Evolutionary conservation across 2,888 invertebrate species (phyloP).

Genomic region (Hipparchia semele): DNA sequence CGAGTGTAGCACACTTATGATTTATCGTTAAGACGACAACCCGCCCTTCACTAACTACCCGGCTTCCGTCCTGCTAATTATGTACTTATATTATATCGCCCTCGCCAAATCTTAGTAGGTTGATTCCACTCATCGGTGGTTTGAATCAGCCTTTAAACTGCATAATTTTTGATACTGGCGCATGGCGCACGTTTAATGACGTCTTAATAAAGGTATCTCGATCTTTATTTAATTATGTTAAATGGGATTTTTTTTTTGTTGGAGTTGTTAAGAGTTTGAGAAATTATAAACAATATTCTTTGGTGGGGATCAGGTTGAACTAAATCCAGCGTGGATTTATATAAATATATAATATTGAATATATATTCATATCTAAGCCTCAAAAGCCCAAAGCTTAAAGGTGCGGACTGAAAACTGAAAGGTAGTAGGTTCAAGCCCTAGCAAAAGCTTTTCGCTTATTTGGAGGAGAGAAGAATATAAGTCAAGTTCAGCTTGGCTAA

Average conservation of each 20-base stretch:
- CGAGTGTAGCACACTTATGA: constrained; percentile 78
- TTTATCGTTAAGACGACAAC: constrained; percentile 79
- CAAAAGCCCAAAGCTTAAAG: too few species aligned
- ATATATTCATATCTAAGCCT: too few species aligned
- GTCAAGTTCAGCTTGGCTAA: too few species aligned
- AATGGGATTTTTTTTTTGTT: neutral
- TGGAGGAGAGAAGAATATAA: too few species aligned
- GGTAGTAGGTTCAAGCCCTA: too few species aligned
- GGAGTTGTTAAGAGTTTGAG: neutral
- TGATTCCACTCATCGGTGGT: constrained; percentile 55
- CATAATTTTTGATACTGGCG: constrained; percentile 20
- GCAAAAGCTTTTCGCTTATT: too few species aligned
- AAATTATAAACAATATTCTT: too few species aligned
- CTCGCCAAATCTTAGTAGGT: constrained; percentile 70
- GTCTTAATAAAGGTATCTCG: constrained; percentile 27
- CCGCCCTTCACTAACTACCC: constrained; percentile 78
- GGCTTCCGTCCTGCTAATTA: constrained; percentile 77
- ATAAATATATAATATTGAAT: too few species aligned
- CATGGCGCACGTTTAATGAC: constrained; percentile 22
- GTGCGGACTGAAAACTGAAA: too few species aligned
- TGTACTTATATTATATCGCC: constrained; percentile 59
- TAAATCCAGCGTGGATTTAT: too few species aligned
- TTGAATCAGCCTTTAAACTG: constrained; percentile 43
- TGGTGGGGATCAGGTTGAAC: too few species aligned
- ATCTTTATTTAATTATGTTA: constrained; percentile 28